Percentiles rank a stretch among this genome's conserved stretches.
Evolutionary conservation across 2,113 vertebrate genomes (phyloP).

Genomic region (Grammomys dolichurus): DNA sequence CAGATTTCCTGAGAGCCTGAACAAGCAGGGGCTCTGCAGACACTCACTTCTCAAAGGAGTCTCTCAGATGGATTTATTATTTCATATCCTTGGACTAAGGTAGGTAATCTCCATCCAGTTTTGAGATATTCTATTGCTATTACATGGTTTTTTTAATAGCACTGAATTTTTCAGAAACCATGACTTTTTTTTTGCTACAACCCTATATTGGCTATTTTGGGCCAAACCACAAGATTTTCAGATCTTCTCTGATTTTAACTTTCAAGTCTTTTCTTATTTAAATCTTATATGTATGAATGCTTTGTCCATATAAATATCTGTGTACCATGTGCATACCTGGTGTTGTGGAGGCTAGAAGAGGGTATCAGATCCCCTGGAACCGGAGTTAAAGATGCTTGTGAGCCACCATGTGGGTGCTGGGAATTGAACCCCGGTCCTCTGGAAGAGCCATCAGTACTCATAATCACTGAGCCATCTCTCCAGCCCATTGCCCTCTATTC

Average conservation of each 20-base stretch:
- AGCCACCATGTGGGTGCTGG: not conserved
- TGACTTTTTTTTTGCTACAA: not conserved
- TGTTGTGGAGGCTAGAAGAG: not conserved
- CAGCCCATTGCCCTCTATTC: not conserved
- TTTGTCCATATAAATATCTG: not conserved
- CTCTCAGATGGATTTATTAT: not conserved
- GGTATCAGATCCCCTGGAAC: not conserved
- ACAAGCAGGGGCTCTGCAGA: not conserved
- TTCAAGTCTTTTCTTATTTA: not conserved
- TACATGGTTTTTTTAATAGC: not conserved
- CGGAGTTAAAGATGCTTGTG: not conserved
- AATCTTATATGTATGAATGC: not conserved
- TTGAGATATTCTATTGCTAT: not conserved
- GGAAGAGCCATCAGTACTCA: not conserved
- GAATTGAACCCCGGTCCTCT: not conserved
- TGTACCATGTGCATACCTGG: not conserved
- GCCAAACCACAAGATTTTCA: not conserved
- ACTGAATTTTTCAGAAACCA: not conserved
- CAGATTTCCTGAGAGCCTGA: not conserved
- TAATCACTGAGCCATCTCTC: not conserved
- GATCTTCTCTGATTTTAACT: not conserved
- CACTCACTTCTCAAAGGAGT: not conserved
- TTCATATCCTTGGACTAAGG: not conserved
- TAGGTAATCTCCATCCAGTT: not conserved
- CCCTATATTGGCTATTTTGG: not conserved